Base-by-base conservation (phyloP, 2,113 vertebrate species). In the Tylochromis polylepis region DNA sequence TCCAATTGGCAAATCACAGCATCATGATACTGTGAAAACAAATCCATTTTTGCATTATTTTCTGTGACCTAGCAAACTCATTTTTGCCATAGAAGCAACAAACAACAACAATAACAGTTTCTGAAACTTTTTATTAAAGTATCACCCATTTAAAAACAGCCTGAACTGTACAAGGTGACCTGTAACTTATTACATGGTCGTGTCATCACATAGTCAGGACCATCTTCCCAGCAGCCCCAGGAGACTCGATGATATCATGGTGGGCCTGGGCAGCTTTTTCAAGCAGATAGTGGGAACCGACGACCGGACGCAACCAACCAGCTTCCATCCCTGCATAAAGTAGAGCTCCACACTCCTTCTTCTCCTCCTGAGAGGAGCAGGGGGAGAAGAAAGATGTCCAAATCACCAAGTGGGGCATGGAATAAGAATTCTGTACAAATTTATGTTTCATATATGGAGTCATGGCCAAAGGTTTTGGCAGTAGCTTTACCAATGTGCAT, bases 141-240 rank as follows among this genome's bases (percentile, higher is more conserved):
- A 41, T 46, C 41, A 43, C 41, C 38, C 22, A 27, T 46, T 27
- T 72, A 43, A 24, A 46, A 72, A 16, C 14, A 72, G 38, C 67
- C 67, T 46, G 14, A 43, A 70, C 38, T 46, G 22, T 70, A 20
- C n/a, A 31, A 2, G n/a, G 11, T 57, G 22, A 70, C 56, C 24
- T 41, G 56, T 85, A 59, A 70, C 51, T 62, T 56, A 2, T 56
- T 5, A 27, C 20, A 15, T 1, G 2, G 8, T 41, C 3, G 36
- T 5, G 10, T 51, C 38, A 55, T 94, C 85, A 93, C 88, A 95
- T 85, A 41, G 82, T 94, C 65, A 95, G 78, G 36, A 95, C 93
- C 0, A 91, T 92, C 85, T 95, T 95, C 83, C 95, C 95, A 70
- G 88, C 51, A 29, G 95, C 94, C 24, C 95, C 94, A 0, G 88